Evolutionary conservation across 2,113 vertebrate species (phyloP).

Genomic region (Embiotoca jacksoni): DNA sequence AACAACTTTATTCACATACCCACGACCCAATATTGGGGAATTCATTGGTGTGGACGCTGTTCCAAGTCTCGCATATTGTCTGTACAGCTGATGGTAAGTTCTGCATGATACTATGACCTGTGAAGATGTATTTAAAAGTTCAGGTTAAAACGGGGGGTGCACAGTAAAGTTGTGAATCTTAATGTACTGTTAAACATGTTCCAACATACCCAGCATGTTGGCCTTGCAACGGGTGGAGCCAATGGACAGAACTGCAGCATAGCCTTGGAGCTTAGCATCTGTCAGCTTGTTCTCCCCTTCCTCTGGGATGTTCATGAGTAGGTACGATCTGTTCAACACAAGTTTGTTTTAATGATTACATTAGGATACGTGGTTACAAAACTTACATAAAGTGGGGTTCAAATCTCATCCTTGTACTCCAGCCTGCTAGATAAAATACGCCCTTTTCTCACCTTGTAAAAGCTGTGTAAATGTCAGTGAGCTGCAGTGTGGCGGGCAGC

Average conservation of each 20-base stretch:
- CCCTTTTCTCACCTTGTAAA: conserved; percentile 89
- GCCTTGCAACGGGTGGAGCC: conserved; percentile 94
- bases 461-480: conserved; percentile 93
- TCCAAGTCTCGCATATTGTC: conserved; percentile 95
- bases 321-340: conserved; percentile 89
- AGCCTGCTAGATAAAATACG: not conserved
- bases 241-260: conserved; percentile 94
- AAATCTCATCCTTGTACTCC: not conserved
- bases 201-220: conserved; percentile 89
- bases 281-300: conserved; percentile 90
- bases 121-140: conserved; percentile 22
- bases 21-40: conserved; percentile 98
- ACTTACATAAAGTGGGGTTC: too few relatives aligned
- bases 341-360: not conserved
- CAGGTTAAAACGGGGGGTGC: not conserved
- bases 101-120: conserved; percentile 92
- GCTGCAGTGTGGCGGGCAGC: conserved; percentile 93
- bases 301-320: conserved; percentile 93
- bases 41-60: conserved; percentile 95
- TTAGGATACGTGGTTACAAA: not conserved
- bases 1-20: conserved; percentile 83
- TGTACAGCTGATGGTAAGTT: conserved; percentile 94
- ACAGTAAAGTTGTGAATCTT: not conserved
- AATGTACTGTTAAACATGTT: conserved; percentile 3
- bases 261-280: conserved; percentile 93